Conservation (phyloP, 2,888 invertebrate species). For the Pinctada fucata region DNA sequence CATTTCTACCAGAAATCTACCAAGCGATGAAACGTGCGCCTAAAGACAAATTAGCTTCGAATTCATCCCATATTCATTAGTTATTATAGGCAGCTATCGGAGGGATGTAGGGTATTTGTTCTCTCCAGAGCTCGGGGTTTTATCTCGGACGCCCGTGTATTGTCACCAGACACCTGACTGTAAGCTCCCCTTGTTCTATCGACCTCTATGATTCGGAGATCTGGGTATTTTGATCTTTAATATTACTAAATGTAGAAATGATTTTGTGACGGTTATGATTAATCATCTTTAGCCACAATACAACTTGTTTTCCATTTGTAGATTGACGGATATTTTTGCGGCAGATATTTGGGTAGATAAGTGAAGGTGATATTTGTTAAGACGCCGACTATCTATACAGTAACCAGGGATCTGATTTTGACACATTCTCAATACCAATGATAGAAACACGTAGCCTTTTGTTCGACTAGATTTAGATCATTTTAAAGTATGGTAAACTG, state of each 20-base stretch:
- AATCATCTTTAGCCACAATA: constrained; percentile 6
- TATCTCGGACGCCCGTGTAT: constrained; percentile 21
- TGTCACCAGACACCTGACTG: constrained; percentile 26
- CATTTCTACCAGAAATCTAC: constrained; percentile 11
- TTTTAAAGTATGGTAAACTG: too few relatives aligned
- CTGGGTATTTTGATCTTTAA: constrained; percentile 23
- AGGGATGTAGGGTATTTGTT: constrained; percentile 34
- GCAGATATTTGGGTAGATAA: not conserved
- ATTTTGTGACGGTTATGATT: constrained; percentile 24
- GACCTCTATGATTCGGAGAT: constrained; percentile 19
- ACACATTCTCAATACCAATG: too few relatives aligned
- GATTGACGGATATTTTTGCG: not conserved
- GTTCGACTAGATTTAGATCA: too few relatives aligned
- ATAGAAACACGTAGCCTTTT: too few relatives aligned
- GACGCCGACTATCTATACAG: too few relatives aligned
- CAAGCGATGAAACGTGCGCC: constrained; percentile 29
- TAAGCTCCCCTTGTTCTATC: constrained; percentile 15
- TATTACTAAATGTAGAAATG: constrained; percentile 30
- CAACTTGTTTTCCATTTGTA: not conserved
- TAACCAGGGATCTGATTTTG: too few relatives aligned
- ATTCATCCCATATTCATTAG: constrained; percentile 34
- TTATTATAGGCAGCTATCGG: constrained; percentile 31
- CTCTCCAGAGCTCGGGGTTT: constrained; percentile 4
- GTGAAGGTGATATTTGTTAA: not conserved
- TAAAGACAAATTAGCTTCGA: constrained; percentile 35